Conservation (phyloP, 2,888 invertebrate species). For the Corbicula japonica region DNA sequence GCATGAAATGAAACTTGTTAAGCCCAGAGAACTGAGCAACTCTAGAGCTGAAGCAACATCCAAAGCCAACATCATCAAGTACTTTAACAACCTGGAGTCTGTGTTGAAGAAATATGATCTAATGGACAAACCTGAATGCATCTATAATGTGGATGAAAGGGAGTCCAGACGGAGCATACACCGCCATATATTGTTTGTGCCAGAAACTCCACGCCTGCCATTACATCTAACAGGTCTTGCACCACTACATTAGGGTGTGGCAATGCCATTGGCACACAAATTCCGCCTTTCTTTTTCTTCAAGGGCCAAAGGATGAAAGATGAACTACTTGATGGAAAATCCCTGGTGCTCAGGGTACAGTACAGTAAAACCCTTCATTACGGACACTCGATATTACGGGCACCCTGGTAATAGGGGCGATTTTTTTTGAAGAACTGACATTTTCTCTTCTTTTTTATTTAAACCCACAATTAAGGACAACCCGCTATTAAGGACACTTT, state of each 20-base stretch:
- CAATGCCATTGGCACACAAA: constrained; percentile 23
- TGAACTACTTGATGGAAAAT: constrained; percentile 4
- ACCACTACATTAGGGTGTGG: too few species aligned
- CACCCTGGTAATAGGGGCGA: too few species aligned
- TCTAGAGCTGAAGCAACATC: constrained; percentile 9
- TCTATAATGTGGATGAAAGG: too few species aligned
- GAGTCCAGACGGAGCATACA: too few species aligned
- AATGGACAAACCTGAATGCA: constrained; percentile 12
- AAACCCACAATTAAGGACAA: too few species aligned
- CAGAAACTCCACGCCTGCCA: not conserved
- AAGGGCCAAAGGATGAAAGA: constrained; percentile 9
- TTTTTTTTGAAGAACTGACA: too few species aligned
- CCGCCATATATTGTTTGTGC: not conserved
- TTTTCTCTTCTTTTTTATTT: too few species aligned
- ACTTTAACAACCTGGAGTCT: constrained; percentile 1
- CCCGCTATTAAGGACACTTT: too few species aligned
- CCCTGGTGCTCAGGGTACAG: constrained; percentile 8
- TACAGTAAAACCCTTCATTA: too few species aligned
- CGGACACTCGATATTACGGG: too few species aligned
- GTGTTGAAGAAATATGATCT: constrained; percentile 1
- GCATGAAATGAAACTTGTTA: not conserved
- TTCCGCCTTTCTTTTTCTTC: constrained; percentile 14
- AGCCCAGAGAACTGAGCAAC: constrained; percentile 1
- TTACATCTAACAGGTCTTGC: not conserved
- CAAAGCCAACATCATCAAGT: not conserved